A percentile compares a stretch with the other conserved stretches of the same genome.
phyloP scores from a whole-genome alignment of 1,140 invertebrate species.

The Teleogryllus occipitalis region DNA sequence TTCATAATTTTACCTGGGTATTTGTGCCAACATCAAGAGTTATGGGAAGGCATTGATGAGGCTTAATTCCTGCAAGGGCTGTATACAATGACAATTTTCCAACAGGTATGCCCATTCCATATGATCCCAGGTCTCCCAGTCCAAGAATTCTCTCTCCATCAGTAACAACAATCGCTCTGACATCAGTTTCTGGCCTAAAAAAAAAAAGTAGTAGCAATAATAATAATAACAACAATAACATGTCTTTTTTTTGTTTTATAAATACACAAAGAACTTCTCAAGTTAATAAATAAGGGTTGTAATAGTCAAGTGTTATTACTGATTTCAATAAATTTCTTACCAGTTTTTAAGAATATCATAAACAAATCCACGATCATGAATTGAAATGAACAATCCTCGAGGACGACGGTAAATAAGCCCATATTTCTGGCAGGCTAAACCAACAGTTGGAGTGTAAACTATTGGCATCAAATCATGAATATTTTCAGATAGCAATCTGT shows the following conservation, averaged over 20 bases:
- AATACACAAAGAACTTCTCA: neutral
- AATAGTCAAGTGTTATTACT: neutral
- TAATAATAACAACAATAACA: conserved; percentile 19
- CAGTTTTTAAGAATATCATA: conserved; percentile 84
- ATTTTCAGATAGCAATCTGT: conserved; percentile 85
- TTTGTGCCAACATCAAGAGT: conserved; percentile 90
- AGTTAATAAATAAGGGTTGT: no score
- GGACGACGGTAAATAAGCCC: conserved; percentile 90
- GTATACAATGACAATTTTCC: conserved; percentile 89
- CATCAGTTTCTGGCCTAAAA: conserved; percentile 75
- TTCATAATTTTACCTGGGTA: conserved; percentile 46
- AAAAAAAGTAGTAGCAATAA: neutral
- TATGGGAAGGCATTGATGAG: conserved; percentile 79
- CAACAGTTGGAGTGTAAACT: conserved; percentile 96
- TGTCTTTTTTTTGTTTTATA: neutral
- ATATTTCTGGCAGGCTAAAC: conserved; percentile 93
- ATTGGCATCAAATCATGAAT: conserved; percentile 94
- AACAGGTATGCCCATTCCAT: conserved; percentile 91
- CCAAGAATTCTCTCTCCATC: conserved; percentile 91
- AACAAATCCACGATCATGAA: conserved; percentile 91
- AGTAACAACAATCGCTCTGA: conserved; percentile 86
- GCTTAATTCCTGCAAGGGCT: conserved; percentile 84
- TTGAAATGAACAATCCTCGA: conserved; percentile 91
- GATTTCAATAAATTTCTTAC: conserved; percentile 38
- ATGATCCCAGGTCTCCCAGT: conserved; percentile 85